Base-by-base conservation (phyloP, 2,888 invertebrate genomes). In the Dorcus hopei region DNA sequence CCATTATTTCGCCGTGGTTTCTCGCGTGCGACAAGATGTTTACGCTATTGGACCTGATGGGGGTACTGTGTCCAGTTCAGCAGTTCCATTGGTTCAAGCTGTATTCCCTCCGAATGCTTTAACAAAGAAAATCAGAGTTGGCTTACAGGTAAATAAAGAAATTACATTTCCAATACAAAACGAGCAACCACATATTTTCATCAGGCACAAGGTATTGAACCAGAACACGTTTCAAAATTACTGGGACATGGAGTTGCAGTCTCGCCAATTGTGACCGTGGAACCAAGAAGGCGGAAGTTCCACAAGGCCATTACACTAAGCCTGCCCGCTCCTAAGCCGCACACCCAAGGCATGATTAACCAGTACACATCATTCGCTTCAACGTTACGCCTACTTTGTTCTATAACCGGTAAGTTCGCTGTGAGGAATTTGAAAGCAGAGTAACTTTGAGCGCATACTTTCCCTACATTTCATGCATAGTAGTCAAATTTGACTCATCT, bases 101-200 rank as follows among this genome's bases (percentile, higher is more conserved):
- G 83, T 86, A 66, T 98, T 99, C 85, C 98, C 98, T 16, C 88
- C 94, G 42, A 91, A 93, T 67, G 97, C 99, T 43, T 86, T 99
- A 49, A 99, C 97, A n/a, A 99, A 99, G 82, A 95, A 96, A 79
- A 99, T 99, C 80, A 91, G 95, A 81, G 97, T 99, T 70, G 97
- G 97, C 63, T 85, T 97, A 62, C 97, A 97, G 84, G 90, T 89
- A 79, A 78, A 6, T 33, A 33, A 33, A 33, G 26, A 33, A 33
- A 33, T 1, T 5, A 33, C 5, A 26, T 26, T 26, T 26, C 5
- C 5, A 14, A 14, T 3, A 4, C 3, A 33, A 3, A 33, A 33
- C 26, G 26, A 6, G 1, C 3, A 33, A 33, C 1, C 0, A 19
- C 19, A 19, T 33, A 33, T 33, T 33, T 33, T 6, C 1, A 33